These are phyloP conservation scores for Epizoanthus fatuus DNA, from an alignment of 92 coral and sea anemone genomes.

Conservation along the genomic window DNA sequence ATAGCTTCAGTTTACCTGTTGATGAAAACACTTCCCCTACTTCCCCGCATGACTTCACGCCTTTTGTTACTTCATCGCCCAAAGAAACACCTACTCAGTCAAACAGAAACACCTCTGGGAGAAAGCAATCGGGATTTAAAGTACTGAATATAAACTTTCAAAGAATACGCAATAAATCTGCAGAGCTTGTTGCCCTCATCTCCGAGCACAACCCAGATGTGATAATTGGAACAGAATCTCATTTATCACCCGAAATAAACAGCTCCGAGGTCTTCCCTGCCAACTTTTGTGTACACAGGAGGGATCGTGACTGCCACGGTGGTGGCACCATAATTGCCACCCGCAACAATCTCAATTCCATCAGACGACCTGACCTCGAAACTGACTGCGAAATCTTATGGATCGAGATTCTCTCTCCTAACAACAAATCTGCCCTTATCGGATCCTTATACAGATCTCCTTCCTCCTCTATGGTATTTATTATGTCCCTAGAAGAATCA, in stretches of 20 bases:
- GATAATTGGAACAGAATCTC: neutral
- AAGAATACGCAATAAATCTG: neutral
- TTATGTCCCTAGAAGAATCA: neutral
- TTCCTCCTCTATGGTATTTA: neutral
- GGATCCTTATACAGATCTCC: neutral
- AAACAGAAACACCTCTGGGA: constrained; percentile 7
- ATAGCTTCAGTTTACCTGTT: neutral
- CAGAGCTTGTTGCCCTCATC: constrained; percentile 5
- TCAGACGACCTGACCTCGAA: constrained; percentile 6
- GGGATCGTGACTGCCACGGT: constrained; percentile 2
- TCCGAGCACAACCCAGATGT: constrained; percentile 6
- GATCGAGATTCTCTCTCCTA: neutral
- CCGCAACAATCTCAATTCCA: constrained; percentile 2
- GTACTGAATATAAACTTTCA: constrained; percentile 4
- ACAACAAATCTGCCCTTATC: neutral
- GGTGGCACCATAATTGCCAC: neutral
- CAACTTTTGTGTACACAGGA: constrained; percentile 5
- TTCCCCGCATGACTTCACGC: neutral
- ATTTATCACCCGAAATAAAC: constrained; percentile 13
- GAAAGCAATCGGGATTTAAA: neutral
- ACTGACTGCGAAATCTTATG: constrained; percentile 11
- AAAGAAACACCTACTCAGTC: constrained; percentile 12
- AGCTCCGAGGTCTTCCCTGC: neutral
- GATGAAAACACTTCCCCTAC: neutral
- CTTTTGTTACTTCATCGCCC: constrained; percentile 4